Conservation (phyloP, 2,888 invertebrate genomes). For the Spodoptera littoralis region DNA sequence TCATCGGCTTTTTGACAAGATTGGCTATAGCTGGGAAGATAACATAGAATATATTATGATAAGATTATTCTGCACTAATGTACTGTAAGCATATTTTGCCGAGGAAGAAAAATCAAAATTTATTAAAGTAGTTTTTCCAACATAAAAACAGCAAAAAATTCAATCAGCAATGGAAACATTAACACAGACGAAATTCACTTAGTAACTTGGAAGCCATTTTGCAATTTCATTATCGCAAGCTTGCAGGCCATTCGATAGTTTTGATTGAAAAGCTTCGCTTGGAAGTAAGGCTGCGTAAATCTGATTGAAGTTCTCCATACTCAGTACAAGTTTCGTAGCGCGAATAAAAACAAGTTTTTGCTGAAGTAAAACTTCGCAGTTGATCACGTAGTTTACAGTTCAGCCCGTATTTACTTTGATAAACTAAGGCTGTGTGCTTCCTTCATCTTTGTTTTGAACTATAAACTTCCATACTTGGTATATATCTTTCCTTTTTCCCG, state of each 20-base stretch:
- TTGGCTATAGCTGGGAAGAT: background rate
- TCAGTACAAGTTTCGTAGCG: too few relatives aligned
- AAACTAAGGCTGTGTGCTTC: background rate
- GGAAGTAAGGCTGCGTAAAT: background rate
- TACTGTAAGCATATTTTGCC: too few relatives aligned
- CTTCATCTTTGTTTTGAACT: background rate
- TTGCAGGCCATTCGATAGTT: conserved; percentile 1
- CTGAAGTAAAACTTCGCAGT: conserved; percentile 11
- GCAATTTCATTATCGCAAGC: background rate
- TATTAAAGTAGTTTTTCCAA: too few relatives aligned
- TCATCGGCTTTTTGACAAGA: background rate
- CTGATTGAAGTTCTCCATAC: background rate
- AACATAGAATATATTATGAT: too few relatives aligned
- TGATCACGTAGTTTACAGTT: conserved; percentile 10
- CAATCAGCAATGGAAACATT: too few relatives aligned
- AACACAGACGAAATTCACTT: background rate
- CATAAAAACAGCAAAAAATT: too few relatives aligned
- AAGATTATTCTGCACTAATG: too few relatives aligned
- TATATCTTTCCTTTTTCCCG: too few relatives aligned
- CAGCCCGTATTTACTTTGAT: conserved; percentile 18
- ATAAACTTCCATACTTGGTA: too few relatives aligned
- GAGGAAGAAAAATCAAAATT: too few relatives aligned
- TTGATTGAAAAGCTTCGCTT: background rate
- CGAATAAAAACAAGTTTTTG: background rate
- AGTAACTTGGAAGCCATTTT: conserved; percentile 2